Evolutionary conservation across 2,113 vertebrate species (phyloP), one percentile per base, ranked within the genome.

Genomic region (Bagarius yarrelli): DNA sequence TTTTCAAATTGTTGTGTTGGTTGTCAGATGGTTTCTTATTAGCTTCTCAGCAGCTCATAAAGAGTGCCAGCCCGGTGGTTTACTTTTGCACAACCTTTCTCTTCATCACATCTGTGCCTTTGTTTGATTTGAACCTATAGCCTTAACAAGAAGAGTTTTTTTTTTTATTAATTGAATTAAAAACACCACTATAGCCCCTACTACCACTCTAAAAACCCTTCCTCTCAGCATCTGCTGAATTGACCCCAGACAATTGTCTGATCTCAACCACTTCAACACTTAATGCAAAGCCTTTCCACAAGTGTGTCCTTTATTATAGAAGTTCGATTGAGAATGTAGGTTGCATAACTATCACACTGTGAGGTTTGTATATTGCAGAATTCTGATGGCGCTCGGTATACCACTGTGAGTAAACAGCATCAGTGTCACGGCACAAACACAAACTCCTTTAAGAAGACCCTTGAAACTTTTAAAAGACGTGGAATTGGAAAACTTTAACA

Each of bases 401-500:
- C 47, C 27, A 4, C 2, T 71, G 50, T 53, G 50, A 53, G 47
- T 55, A 19, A 72, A 72, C 8, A 2, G 2, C 25, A 21, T 15
- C 1, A 27, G 70, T 72, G 50, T 55, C 30, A 72, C 9, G 21
- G 27, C 18, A 6, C 16, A 55, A 72, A 3, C 19, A 16, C 19
- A 16, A 52, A 52, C 18, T n/a, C 27, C 21, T 44, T 8, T 53
- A 40, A 40, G 55, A 75, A 1, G 27, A 72, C 15, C 27, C 56
- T 71, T 21, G 34, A 64, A 79, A 55, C 30, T 60, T 80, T 27
- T 52, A 47, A 74, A 81, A 55, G 16, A 81, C n/a, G 25, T 40
- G n/a, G 56, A 81, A 70, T 71, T 70, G 64, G 44, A 83, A 83
- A 83, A 72, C 23, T 83, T 82, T 32, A 40, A 60, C 5, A 34